A percentile compares a stretch with the other conserved stretches of the same genome.
Conservation (phyloP, 2,888 invertebrate genomes). For the Heliconius erato region DNA sequence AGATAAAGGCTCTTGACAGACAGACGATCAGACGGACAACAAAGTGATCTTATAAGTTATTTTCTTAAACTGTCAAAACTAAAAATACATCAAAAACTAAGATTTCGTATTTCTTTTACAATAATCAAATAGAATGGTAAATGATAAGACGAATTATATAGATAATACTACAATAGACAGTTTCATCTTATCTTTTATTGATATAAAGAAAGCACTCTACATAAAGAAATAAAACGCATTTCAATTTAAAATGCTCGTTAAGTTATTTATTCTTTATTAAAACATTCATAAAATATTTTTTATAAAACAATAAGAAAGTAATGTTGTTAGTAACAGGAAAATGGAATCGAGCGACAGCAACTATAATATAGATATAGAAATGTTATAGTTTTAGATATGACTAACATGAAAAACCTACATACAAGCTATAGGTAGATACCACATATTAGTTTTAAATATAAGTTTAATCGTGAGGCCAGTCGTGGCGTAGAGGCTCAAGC, state of each 20-base stretch:
- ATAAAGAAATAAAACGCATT: background rate
- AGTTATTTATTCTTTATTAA: background rate
- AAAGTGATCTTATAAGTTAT: too few relatives aligned
- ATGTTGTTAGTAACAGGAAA: background rate
- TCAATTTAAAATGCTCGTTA: background rate
- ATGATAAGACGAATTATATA: background rate
- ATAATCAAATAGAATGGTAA: too few relatives aligned
- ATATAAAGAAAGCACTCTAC: conserved; percentile 7
- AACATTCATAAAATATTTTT: background rate
- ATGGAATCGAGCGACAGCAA: background rate
- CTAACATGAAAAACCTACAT: background rate
- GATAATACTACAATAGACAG: background rate
- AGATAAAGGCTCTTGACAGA: too few relatives aligned
- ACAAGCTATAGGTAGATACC: background rate
- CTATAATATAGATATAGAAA: background rate
- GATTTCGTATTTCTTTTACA: too few relatives aligned
- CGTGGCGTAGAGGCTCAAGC: too few relatives aligned
- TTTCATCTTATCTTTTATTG: background rate
- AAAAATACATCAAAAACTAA: too few relatives aligned
- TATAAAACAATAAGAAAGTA: background rate
- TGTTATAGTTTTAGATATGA: too few relatives aligned
- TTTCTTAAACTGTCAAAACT: too few relatives aligned
- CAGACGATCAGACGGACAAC: too few relatives aligned
- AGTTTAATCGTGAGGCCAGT: too few relatives aligned
- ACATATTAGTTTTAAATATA: background rate